Evolutionary conservation across 2,888 invertebrate genomes (phyloP).

Genomic region (Himalopsyche japonica): DNA sequence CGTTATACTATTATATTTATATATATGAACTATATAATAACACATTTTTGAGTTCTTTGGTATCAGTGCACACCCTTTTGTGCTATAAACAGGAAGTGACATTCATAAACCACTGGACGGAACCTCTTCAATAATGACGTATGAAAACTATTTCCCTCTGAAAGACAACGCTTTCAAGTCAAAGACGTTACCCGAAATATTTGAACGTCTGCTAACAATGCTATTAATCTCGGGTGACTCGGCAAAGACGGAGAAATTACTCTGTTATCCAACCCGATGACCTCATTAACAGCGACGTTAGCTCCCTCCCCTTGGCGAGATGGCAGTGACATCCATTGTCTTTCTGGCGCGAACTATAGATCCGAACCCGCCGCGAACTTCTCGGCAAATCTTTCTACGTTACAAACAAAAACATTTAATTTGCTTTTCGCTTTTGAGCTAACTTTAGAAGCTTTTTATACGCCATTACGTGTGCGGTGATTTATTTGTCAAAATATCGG

Average conservation of each 20-base stretch:
- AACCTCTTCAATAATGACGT: neutral
- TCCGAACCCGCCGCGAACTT: neutral
- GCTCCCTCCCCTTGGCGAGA: neutral
- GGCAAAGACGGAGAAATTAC: neutral
- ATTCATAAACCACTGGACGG: neutral
- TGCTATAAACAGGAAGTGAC: too few relatives aligned
- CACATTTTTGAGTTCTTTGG: too few relatives aligned
- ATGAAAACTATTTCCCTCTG: neutral
- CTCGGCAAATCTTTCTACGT: neutral
- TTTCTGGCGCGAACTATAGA: neutral
- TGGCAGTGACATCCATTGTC: neutral
- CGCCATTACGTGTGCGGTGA: slow-evolving; percentile 30
- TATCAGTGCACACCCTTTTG: too few relatives aligned
- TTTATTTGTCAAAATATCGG: slow-evolving; percentile 19
- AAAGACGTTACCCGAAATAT: neutral
- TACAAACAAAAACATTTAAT: slow-evolving; percentile 12
- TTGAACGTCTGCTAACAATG: neutral
- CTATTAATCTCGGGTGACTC: neutral
- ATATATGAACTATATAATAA: too few relatives aligned
- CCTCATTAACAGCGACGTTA: neutral
- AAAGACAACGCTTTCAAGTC: neutral
- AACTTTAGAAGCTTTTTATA: slow-evolving; percentile 27
- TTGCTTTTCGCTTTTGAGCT: slow-evolving; percentile 10
- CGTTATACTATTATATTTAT: too few relatives aligned
- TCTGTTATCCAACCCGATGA: neutral